phyloP scores from a whole-genome alignment of 1,140 invertebrate genomes.

The Nymphalis io region DNA sequence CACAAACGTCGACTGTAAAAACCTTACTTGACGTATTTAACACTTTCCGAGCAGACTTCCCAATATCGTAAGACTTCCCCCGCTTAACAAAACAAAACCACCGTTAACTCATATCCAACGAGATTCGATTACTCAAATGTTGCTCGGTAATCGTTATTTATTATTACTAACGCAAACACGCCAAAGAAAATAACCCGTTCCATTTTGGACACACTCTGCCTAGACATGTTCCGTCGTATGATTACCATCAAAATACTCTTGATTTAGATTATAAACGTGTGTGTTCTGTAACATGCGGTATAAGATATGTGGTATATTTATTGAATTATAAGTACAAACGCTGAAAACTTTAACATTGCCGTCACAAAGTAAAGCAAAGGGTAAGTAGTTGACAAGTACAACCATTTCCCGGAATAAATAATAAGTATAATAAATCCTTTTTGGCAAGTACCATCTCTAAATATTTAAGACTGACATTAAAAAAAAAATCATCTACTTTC shows the following conservation, averaged over 20 bases:
- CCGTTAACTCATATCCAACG: neutral
- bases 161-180: constrained; percentile 38
- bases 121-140: neutral
- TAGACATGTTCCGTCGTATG: constrained; percentile 35
- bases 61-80: neutral
- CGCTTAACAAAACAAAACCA: neutral
- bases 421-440: neutral
- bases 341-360: constrained; percentile 26
- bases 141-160: constrained; percentile 21
- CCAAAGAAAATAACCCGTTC: constrained; percentile 44
- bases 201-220: constrained; percentile 23
- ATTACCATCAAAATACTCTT: constrained; percentile 51
- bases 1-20: neutral
- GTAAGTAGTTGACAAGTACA: constrained; percentile 21
- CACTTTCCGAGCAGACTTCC: neutral
- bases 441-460: neutral
- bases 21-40: neutral
- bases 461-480: constrained; percentile 29
- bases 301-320: constrained; percentile 36
- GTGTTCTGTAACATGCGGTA: constrained; percentile 24
- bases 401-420: constrained; percentile 10
- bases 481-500: neutral
- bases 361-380: constrained; percentile 32
- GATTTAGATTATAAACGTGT: constrained; percentile 41
- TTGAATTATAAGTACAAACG: constrained; percentile 47